phyloP scores from a whole-genome alignment of 2,113 vertebrate genomes.

The Astur gentilis region DNA sequence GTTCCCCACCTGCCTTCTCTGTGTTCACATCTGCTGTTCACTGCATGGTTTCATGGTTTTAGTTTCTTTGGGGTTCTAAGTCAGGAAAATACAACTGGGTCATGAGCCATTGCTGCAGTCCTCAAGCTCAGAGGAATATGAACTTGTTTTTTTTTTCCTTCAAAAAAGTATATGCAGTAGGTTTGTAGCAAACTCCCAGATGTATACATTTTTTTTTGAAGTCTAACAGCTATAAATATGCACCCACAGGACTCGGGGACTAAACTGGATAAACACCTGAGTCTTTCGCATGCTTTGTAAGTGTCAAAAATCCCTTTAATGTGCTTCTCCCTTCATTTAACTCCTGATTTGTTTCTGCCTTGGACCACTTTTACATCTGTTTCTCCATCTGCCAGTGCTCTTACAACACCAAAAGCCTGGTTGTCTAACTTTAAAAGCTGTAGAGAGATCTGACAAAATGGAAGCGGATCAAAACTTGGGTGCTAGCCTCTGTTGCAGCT shows the following conservation, averaged over 20 bases:
- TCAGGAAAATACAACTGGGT: neutral
- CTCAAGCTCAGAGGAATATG: neutral
- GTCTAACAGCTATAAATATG: neutral
- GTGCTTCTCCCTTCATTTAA: neutral
- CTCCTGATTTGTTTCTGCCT: neutral
- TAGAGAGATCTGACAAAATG: neutral
- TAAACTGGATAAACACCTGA: neutral
- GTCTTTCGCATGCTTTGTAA: neutral
- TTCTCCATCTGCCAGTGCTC: neutral
- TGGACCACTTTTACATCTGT: neutral
- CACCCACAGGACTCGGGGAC: neutral
- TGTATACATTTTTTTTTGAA: neutral
- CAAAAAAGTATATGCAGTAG: neutral
- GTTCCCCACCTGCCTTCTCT: neutral
- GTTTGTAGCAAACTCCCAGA: neutral
- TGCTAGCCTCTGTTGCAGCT: neutral
- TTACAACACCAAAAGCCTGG: neutral
- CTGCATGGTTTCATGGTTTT: neutral
- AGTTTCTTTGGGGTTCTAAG: neutral
- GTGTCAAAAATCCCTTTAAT: constrained; percentile 3
- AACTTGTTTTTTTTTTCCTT: neutral
- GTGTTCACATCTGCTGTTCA: neutral
- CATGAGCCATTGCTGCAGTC: neutral
- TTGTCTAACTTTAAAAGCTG: neutral
- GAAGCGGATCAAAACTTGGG: neutral